Evolutionary conservation across 2,113 vertebrate genomes (phyloP).

Genomic region (Ctenodactylus gundi): DNA sequence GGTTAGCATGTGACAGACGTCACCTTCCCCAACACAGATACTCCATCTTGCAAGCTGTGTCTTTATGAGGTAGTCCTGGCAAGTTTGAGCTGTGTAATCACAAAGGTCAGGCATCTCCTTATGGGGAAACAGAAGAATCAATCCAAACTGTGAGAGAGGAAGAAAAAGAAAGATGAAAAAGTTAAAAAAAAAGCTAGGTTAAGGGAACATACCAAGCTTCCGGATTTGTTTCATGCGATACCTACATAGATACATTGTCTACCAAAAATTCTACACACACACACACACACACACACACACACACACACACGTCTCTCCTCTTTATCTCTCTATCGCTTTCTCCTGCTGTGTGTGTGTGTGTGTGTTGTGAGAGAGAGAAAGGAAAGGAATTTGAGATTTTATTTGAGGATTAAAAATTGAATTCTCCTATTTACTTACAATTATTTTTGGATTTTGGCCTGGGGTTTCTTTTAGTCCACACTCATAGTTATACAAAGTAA

Average conservation of each 20-base stretch:
- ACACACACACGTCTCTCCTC: too few relatives aligned
- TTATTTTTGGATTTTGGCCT: conserved; percentile 17
- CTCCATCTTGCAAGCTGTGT: not conserved
- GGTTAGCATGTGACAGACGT: not conserved
- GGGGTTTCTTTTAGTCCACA: conserved; percentile 26
- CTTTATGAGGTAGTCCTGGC: not conserved
- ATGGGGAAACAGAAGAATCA: not conserved
- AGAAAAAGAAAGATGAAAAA: not conserved
- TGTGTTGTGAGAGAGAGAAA: not conserved
- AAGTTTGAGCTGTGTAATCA: conserved; percentile 3
- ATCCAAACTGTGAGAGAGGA: not conserved
- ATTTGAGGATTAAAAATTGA: conserved; percentile 3
- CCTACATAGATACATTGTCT: not conserved
- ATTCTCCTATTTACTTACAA: not conserved
- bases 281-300: not conserved
- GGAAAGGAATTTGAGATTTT: not conserved
- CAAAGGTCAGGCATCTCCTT: conserved; percentile 34
- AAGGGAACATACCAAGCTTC: not conserved
- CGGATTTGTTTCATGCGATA: not conserved
- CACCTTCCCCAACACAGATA: not conserved
- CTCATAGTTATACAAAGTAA: not conserved
- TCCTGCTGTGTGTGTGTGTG: not conserved
- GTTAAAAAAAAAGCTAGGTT: not conserved
- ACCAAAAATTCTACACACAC: not conserved
- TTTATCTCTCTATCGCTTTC: too few relatives aligned